Conservation (phyloP, 1,140 invertebrate species). For the Lordiphosa mommai region DNA sequence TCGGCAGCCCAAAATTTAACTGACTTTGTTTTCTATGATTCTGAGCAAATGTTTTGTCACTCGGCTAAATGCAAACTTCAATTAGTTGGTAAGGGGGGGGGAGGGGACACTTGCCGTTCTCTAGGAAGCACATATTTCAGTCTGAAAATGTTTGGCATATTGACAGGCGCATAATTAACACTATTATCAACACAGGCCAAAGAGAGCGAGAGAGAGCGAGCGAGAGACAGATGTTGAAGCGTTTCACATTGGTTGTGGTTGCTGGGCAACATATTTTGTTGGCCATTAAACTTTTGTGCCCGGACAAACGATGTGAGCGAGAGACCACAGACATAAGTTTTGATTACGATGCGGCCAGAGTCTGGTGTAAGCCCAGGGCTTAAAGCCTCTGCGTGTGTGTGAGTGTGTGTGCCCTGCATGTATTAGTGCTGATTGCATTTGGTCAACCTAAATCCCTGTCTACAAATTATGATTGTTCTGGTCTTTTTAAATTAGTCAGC, state of each 20-base stretch:
- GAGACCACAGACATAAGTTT: conserved; percentile 45
- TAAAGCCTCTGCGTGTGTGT: conserved; percentile 5
- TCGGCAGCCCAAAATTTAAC: no score
- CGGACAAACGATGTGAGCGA: neutral
- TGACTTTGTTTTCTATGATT: no score
- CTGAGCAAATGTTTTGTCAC: conserved; percentile 29
- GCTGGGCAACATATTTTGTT: conserved; percentile 31
- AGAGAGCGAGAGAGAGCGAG: neutral
- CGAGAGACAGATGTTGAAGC: neutral
- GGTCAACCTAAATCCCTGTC: conserved; percentile 18
- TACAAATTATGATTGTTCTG: conserved; percentile 28
- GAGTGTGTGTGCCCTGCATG: conserved; percentile 10
- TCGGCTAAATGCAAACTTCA: conserved; percentile 32
- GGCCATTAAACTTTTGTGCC: conserved; percentile 37
- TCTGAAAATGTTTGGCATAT: conserved; percentile 44
- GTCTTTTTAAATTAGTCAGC: neutral
- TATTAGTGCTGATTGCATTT: conserved; percentile 49
- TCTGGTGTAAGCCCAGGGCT: conserved; percentile 33
- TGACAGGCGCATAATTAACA: conserved; percentile 57
- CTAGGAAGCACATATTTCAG: conserved; percentile 39
- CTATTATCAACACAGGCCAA: conserved; percentile 43
- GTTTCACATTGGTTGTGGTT: no score
- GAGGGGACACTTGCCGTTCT: conserved; percentile 1
- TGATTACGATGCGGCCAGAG: conserved; percentile 40
- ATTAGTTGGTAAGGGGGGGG: conserved; percentile 26